phyloP scores from a whole-genome alignment of 1,140 invertebrate species.

The Cryptotermes secundus region DNA sequence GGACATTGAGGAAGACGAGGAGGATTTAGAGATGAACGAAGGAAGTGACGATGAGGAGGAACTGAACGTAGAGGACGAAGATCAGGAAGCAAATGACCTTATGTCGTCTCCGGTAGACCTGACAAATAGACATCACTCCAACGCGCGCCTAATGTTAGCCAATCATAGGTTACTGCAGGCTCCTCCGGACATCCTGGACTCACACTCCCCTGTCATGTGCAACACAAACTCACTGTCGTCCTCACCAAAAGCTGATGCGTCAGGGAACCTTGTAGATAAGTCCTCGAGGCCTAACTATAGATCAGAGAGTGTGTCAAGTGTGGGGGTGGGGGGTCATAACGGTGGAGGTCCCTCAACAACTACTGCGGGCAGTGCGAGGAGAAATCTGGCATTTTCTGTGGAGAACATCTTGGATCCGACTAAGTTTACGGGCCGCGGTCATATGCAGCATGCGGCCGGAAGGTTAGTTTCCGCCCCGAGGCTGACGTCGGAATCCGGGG shows the following conservation, averaged over 20 bases:
- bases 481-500: not conserved
- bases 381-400: conserved; percentile 77
- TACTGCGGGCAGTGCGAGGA: conserved; percentile 43
- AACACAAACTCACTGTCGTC: not conserved
- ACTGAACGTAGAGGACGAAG: conserved; percentile 39
- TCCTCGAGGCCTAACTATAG: not conserved
- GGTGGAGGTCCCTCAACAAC: conserved; percentile 45
- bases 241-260: not conserved
- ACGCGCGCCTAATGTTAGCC: not conserved
- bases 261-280: not conserved
- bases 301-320: conserved; percentile 24
- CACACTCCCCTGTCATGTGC: not conserved
- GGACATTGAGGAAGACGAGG: conserved; percentile 40
- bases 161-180: not conserved
- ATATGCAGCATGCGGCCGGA: conserved; percentile 38
- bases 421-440: conserved; percentile 74
- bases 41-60: conserved; percentile 37
- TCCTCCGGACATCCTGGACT: not conserved
- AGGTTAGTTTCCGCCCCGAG: conserved; percentile 47
- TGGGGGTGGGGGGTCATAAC: conserved; percentile 36
- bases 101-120: conserved; percentile 31
- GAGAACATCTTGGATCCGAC: conserved; percentile 90
- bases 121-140: conserved; percentile 17
- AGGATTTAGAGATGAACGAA: conserved; percentile 24
- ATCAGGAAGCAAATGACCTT: conserved; percentile 44